phyloP scores from a whole-genome alignment of 2,797 vertebrate genomes.

The Simalia tracyae region DNA sequence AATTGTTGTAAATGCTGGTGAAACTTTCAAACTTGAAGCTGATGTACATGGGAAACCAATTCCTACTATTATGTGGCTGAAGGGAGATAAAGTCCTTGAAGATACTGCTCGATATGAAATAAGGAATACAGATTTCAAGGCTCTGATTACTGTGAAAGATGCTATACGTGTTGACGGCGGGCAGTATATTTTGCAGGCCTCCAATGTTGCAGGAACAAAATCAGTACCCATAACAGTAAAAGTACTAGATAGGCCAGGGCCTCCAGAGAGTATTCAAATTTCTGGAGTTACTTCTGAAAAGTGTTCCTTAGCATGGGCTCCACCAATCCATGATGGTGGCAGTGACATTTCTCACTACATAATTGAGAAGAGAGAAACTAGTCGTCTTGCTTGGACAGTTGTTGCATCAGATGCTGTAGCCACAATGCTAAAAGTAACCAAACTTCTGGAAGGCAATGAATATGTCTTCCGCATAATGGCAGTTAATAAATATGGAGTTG shows the following conservation, averaged over 20 bases:
- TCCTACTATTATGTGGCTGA: constrained; percentile 92
- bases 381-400: constrained; percentile 94
- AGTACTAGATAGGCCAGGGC: constrained; percentile 90
- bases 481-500: constrained; percentile 89
- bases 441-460: constrained; percentile 94
- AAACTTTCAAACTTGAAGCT: constrained; percentile 93
- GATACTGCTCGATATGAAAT: constrained; percentile 89
- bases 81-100: constrained; percentile 89
- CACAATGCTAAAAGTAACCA: constrained; percentile 90
- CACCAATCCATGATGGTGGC: constrained; percentile 93
- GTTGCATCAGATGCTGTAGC: constrained; percentile 84
- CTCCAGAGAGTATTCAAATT: constrained; percentile 87
- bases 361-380: constrained; percentile 96
- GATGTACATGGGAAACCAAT: constrained; percentile 92
- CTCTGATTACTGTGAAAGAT: constrained; percentile 91
- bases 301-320: constrained; percentile 88
- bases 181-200: constrained; percentile 87
- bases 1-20: constrained; percentile 89
- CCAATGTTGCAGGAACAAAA: constrained; percentile 91
- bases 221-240: constrained; percentile 88
- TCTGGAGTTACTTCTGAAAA: constrained; percentile 91
- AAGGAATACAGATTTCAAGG: constrained; percentile 90
- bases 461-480: constrained; percentile 97
- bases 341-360: constrained; percentile 91
- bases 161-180: constrained; percentile 89